phyloP scores from a whole-genome alignment of 2,888 invertebrate genomes.

The Hypomecis atomaria region DNA sequence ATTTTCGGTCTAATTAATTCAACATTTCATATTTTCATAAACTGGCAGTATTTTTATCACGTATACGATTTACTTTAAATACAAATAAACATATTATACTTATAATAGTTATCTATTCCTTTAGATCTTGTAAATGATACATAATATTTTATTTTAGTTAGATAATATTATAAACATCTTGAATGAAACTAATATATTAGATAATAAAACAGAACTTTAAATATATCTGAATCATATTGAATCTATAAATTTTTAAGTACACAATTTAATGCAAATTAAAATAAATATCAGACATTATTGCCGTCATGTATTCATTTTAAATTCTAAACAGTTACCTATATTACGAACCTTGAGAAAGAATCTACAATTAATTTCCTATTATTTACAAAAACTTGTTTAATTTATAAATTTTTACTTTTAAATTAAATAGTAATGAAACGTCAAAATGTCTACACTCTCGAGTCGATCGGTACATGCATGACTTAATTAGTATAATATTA shows the following conservation, averaged over 20 bases:
- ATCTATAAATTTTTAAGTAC: background rate
- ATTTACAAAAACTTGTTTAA: conserved; percentile 26
- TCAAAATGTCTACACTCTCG: conserved; percentile 24
- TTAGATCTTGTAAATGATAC: background rate
- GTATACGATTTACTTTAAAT: conserved; percentile 58
- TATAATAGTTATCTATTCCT: background rate
- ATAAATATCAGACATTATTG: conserved; percentile 65
- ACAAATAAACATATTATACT: background rate
- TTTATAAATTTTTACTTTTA: background rate
- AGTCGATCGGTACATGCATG: conserved; percentile 37
- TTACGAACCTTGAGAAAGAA: conserved; percentile 41
- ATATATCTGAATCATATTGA: too few species aligned
- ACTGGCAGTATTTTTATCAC: conserved; percentile 81
- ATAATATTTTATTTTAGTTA: background rate
- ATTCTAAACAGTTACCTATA: conserved; percentile 24
- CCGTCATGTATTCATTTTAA: conserved; percentile 52
- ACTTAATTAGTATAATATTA: conserved; percentile 4
- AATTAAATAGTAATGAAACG: conserved; percentile 9
- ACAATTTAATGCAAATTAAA: conserved; percentile 38
- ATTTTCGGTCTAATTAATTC: conserved; percentile 52
- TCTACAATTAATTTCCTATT: conserved; percentile 24
- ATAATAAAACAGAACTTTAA: too few species aligned
- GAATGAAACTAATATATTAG: too few species aligned
- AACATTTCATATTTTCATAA: conserved; percentile 63
- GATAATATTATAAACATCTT: too few species aligned